Evolutionary conservation across 2,888 invertebrate genomes (phyloP).

Genomic region (Drosophila kanekoi): DNA sequence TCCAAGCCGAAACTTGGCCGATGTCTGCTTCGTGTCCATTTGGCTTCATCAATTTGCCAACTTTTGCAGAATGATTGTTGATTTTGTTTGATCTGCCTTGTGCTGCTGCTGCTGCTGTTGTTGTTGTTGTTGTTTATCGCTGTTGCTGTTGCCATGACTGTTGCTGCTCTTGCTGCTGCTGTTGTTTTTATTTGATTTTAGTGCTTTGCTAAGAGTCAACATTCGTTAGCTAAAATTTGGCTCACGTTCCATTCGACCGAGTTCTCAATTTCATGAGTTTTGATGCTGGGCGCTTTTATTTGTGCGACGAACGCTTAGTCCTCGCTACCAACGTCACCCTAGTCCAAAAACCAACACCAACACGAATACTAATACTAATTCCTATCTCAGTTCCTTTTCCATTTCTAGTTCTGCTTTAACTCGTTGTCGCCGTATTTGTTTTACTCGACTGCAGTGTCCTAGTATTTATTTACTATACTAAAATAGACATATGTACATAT

Average conservation of each 20-base stretch:
- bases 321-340: constrained; percentile 17
- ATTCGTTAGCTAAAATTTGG: constrained; percentile 76
- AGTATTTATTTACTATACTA: constrained; percentile 17
- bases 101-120: constrained; percentile 47
- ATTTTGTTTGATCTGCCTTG: constrained; percentile 56
- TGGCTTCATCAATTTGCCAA: constrained; percentile 42
- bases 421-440: constrained; percentile 26
- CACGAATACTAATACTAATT: not conserved
- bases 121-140: constrained; percentile 40
- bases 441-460: constrained; percentile 38
- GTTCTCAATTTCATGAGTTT: constrained; percentile 70
- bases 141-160: constrained; percentile 37
- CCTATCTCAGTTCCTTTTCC: constrained; percentile 7
- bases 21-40: constrained; percentile 19
- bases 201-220: constrained; percentile 75
- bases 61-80: constrained; percentile 51
- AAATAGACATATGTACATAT: constrained; percentile 6
- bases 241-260: constrained; percentile 70
- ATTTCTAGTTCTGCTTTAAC: constrained; percentile 11
- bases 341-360: not conserved
- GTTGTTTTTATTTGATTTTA: constrained; percentile 75
- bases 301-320: constrained; percentile 55
- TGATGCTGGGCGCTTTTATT: constrained; percentile 45
- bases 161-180: constrained; percentile 35
- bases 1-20: constrained; percentile 4